Evolutionary conservation across 2,113 vertebrate species (phyloP).

Genomic region (Leuciscus idus): DNA sequence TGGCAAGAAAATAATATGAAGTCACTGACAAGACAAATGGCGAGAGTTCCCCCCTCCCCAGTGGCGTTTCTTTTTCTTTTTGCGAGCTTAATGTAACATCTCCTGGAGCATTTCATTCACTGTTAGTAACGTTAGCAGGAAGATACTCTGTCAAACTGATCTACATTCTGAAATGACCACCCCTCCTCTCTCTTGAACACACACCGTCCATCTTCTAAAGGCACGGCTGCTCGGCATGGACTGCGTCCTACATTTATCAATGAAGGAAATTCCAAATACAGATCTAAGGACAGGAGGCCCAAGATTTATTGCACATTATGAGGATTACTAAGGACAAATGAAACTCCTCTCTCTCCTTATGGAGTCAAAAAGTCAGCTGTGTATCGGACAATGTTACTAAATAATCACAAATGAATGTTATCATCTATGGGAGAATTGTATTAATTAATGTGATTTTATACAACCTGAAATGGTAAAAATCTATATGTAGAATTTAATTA

Average conservation of each 20-base stretch:
- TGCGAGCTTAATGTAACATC: slow-evolving; percentile 69
- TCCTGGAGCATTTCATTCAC: slow-evolving; percentile 74
- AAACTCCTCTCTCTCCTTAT: slow-evolving; percentile 53
- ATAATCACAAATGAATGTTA: slow-evolving; percentile 24
- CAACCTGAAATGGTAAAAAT: neutral
- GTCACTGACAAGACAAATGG: slow-evolving; percentile 69
- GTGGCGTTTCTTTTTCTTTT: slow-evolving; percentile 45
- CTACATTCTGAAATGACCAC: slow-evolving; percentile 68
- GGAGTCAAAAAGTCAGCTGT: neutral
- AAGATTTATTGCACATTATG: slow-evolving; percentile 68
- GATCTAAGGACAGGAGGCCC: slow-evolving; percentile 56
- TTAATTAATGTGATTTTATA: neutral
- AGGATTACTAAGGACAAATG: slow-evolving; percentile 55
- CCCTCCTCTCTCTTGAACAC: slow-evolving; percentile 49
- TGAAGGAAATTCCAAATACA: slow-evolving; percentile 65
- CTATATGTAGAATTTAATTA: neutral
- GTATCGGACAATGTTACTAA: neutral
- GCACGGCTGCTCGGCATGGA: slow-evolving; percentile 64
- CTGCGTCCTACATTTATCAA: slow-evolving; percentile 71
- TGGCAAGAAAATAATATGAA: slow-evolving; percentile 61
- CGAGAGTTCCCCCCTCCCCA: slow-evolving; percentile 38
- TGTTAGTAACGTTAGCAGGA: slow-evolving; percentile 62
- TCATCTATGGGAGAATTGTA: neutral
- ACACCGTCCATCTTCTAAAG: slow-evolving; percentile 68
- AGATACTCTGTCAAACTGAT: slow-evolving; percentile 71